Evolutionary conservation across 2,888 invertebrate species (phyloP), one percentile per base, ranked within the genome.

Genomic region (Ectemnius cavifrons): DNA sequence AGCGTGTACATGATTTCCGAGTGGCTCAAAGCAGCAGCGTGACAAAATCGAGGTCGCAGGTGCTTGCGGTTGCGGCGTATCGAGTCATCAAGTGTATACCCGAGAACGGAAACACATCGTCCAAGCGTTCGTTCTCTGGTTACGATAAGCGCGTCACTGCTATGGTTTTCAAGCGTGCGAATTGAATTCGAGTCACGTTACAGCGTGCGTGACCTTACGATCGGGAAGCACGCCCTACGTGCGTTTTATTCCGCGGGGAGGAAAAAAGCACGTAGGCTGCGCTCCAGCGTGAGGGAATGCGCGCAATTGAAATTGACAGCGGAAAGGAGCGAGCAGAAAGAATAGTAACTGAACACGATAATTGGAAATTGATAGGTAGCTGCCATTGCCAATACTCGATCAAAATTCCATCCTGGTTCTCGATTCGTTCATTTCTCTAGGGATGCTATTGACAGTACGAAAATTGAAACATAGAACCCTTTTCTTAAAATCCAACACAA

Each of bases 161-260:
- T 37, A 37, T 37, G 16, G 52, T 14, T 52, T 52, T 52, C 52
- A 52, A 52, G 14, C 16, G n/a, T 3, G 5, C 4, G 52, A 14
- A 52, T 27, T 67, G 28, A 28, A 63, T 45, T 18, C 46, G 49
- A 23, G 64, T 64, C 64, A 64, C 20, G 56, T 68, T 72, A 47
- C 59, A 72, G 64, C 45, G 68, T 45, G 63, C 56, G 63, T 63
- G 49, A 37, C 37, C 37, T 37, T 37, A 37, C 37, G 37, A 4
- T 37, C 37, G 37, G 37, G 11, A 37, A 37, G 37, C 8, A 37
- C 52, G 47, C 47, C 2, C 47, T 1, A n/a, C 47, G 16, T 14
- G 27, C 52, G 52, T 52, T 52, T 14, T 52, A 52, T 52, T 52
- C 49, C 64, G 52, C 52, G 4, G 1, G 52, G 52, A n/a, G 2